Evolutionary conservation across 2,797 vertebrate genomes (phyloP), one percentile per base, ranked within the genome.

Genomic region (Xenentodon cancila): DNA sequence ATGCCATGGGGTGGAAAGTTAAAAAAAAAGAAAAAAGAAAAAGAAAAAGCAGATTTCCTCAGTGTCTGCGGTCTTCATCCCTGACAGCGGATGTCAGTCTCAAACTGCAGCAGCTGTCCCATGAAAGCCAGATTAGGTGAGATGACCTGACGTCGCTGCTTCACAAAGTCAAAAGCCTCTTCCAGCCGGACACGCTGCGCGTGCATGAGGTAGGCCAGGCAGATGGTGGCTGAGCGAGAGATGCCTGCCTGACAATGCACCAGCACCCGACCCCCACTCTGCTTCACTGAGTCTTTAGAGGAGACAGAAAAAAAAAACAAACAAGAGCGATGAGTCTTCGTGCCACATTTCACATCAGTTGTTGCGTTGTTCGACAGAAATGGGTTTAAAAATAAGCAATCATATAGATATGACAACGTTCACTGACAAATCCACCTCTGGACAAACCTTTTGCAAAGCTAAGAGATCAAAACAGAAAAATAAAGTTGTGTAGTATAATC

Each of bases 161-260:
- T 95, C 34, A 96, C 93, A 0, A 95, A 97, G 83, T 96, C 94
- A 0, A 96, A 96, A 59, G 95, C 95, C 73, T 96, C 95, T 0
- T 95, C 91, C 75, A 96, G 91, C 21, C 89, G 87, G 42, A 96
- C 94, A 0, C 92, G 92, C 17, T 53, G 93, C 13, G 94, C 91
- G 81, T 94, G 93, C 71, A 96, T 96, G 77, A 96, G 91, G 83
- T 95, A 96, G 0, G 95, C 95, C 78, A 96, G 89, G 64, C 95
- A 96, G 89, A 96, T 95, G 79, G 95, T 96, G 75, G 95, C 95
- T 0, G 95, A 96, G 66, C 95, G 94, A 0, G 95, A 96, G 87
- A 96, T 95, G 44, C 95, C 95, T 0, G 94, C 95, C 70, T 96
- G 95, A 82, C 95, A 96, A 55, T 96, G 95, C n/a, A 96, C 95